Percentiles rank a stretch among this genome's conserved stretches.
phyloP scores from a whole-genome alignment of 2,797 vertebrate genomes.

The Lerista edwardsae region DNA sequence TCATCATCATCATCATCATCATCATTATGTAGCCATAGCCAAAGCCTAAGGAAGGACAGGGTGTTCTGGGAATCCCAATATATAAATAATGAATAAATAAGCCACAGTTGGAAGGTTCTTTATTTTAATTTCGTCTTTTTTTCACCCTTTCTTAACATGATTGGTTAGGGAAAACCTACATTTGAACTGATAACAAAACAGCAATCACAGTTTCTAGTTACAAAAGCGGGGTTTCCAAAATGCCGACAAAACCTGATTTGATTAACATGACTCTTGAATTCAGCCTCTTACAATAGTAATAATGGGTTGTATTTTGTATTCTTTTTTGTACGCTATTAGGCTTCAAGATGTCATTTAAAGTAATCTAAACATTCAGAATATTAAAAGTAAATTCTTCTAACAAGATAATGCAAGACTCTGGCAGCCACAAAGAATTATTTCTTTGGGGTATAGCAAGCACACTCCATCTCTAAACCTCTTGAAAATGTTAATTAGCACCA shows the following conservation, averaged over 20 bases:
- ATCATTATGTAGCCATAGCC: not conserved
- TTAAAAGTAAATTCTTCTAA: conserved; percentile 63
- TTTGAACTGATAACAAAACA: conserved; percentile 19
- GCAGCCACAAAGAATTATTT: conserved; percentile 59
- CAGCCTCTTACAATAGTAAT: conserved; percentile 40
- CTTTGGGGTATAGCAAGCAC: conserved; percentile 58
- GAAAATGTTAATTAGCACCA: conserved; percentile 77
- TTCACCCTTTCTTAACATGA: not conserved
- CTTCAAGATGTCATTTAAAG: conserved; percentile 54
- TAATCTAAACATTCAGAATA: conserved; percentile 61
- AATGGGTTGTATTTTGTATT: conserved; percentile 41
- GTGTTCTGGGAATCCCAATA: not conserved
- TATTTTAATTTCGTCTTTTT: not conserved
- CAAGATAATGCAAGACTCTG: conserved; percentile 63
- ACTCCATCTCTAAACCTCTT: conserved; percentile 58
- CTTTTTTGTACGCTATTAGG: conserved; percentile 46
- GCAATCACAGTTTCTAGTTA: conserved; percentile 32
- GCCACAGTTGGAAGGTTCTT: not conserved
- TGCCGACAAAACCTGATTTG: conserved; percentile 47
- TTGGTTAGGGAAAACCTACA: not conserved
- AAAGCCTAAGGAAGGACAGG: not conserved
- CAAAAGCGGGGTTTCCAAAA: conserved; percentile 31
- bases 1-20: not conserved
- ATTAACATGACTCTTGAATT: conserved; percentile 44
- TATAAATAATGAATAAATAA: not conserved